Evolutionary conservation across 2,888 invertebrate genomes (phyloP).

Genomic region (Platynereis dumerilii): DNA sequence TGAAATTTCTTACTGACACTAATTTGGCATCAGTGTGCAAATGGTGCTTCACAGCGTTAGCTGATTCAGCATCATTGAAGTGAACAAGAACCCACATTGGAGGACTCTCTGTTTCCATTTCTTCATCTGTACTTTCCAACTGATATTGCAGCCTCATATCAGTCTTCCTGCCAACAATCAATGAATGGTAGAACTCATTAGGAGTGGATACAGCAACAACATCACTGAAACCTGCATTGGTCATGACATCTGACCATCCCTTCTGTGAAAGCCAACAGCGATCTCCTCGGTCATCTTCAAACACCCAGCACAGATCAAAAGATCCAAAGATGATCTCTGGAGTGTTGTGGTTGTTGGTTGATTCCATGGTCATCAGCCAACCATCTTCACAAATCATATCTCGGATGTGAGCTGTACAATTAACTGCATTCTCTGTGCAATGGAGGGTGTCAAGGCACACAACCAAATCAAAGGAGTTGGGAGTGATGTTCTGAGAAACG

Average conservation of each 20-base stretch:
- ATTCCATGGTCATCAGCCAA: slow-evolving; percentile 22
- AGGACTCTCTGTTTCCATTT: neutral
- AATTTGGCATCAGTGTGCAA: neutral
- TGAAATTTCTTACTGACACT: neutral
- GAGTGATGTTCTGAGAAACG: slow-evolving; percentile 11
- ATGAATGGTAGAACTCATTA: slow-evolving; percentile 25
- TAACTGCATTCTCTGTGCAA: slow-evolving; percentile 13
- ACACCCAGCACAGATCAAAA: slow-evolving; percentile 25
- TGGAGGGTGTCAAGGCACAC: slow-evolving; percentile 24
- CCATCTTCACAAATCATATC: slow-evolving; percentile 23
- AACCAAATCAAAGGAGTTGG: slow-evolving; percentile 18
- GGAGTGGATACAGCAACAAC: slow-evolving; percentile 21
- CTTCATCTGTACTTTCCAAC: neutral
- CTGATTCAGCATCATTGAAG: neutral
- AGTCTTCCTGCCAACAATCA: slow-evolving; percentile 21
- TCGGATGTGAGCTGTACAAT: slow-evolving; percentile 10
- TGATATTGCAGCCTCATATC: slow-evolving; percentile 7
- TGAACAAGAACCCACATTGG: slow-evolving; percentile 16
- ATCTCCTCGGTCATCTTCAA: slow-evolving; percentile 17
- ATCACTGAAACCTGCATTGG: slow-evolving; percentile 11
- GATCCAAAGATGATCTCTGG: slow-evolving; percentile 24
- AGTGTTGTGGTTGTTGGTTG: slow-evolving; percentile 17
- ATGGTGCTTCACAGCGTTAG: neutral
- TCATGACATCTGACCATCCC: slow-evolving; percentile 19
- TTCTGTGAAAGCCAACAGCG: slow-evolving; percentile 23